phyloP scores from a whole-genome alignment of 2,113 vertebrate genomes.

The Perca fluviatilis region DNA sequence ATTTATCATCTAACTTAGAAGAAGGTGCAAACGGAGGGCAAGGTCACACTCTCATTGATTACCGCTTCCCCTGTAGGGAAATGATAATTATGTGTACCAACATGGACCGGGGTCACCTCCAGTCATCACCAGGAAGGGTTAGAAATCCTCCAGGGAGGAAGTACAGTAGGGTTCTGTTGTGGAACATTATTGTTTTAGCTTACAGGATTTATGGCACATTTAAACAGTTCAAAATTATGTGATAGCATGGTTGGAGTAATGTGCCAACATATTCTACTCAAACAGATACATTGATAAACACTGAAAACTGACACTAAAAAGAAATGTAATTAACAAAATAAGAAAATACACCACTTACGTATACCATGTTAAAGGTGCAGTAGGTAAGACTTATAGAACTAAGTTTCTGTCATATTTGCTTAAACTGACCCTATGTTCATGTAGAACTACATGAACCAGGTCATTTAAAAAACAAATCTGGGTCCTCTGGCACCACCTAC shows the following conservation, averaged over 20 bases:
- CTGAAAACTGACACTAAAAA: neutral
- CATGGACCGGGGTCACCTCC: conserved; percentile 61
- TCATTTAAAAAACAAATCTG: too few relatives aligned
- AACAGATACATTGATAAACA: neutral
- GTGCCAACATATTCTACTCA: neutral
- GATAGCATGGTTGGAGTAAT: too few relatives aligned
- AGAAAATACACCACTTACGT: neutral
- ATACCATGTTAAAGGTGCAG: too few relatives aligned
- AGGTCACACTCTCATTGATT: conserved; percentile 81
- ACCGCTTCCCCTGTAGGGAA: conserved; percentile 54
- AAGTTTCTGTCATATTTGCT: too few relatives aligned
- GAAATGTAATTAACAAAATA: neutral
- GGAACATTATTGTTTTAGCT: conserved; percentile 12
- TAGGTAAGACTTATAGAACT: too few relatives aligned
- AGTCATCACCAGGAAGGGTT: conserved; percentile 17
- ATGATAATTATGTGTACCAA: conserved; percentile 73
- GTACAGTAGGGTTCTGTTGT: neutral
- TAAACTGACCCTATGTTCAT: too few relatives aligned
- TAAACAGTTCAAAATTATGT: neutral
- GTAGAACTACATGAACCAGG: too few relatives aligned
- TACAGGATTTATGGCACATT: neutral
- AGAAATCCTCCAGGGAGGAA: conserved; percentile 11
- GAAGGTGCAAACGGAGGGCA: conserved; percentile 50
- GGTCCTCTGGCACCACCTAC: too few relatives aligned
- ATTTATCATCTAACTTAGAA: conserved; percentile 77